Conservation (phyloP, 2,113 vertebrate genomes). For the Callipepla squamata region DNA sequence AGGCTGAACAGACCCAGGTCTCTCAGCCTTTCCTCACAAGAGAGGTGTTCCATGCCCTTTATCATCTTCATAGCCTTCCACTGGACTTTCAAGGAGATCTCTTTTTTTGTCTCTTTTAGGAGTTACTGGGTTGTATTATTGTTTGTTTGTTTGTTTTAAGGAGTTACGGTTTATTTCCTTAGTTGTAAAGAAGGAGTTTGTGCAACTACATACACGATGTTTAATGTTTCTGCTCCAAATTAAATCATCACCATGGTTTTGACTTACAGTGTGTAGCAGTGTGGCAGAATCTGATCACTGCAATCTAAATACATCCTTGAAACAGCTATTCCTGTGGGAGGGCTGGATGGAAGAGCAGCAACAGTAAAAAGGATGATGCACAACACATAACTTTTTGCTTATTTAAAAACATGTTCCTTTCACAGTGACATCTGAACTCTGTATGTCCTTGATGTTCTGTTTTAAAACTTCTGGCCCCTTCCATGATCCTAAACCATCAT, state of each 20-base stretch:
- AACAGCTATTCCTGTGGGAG: conserved; percentile 16
- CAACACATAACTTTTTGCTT: neutral
- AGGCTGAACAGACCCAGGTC: too few species aligned
- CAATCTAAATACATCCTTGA: conserved; percentile 40
- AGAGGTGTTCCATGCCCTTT: too few species aligned
- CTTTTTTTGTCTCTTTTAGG: too few species aligned
- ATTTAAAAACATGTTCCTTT: neutral
- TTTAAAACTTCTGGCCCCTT: neutral
- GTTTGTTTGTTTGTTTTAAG: too few species aligned
- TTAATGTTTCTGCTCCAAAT: conserved; percentile 43
- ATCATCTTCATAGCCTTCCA: too few species aligned
- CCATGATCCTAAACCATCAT: neutral
- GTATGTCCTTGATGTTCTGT: neutral
- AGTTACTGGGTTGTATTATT: too few species aligned
- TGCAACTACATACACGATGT: neutral
- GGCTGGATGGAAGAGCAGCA: neutral
- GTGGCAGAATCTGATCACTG: neutral
- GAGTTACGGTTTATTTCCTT: neutral
- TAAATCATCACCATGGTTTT: conserved; percentile 32
- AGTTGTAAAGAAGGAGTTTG: conserved; percentile 15
- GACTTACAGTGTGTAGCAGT: neutral
- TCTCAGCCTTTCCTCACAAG: too few species aligned
- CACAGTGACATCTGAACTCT: neutral
- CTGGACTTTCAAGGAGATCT: too few species aligned
- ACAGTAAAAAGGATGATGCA: neutral